A percentile compares a stretch with the other conserved stretches of the same genome.
These are phyloP conservation scores for Anoura caudifer DNA, from an alignment of 2,113 vertebrate genomes.

Conservation along the genomic window DNA sequence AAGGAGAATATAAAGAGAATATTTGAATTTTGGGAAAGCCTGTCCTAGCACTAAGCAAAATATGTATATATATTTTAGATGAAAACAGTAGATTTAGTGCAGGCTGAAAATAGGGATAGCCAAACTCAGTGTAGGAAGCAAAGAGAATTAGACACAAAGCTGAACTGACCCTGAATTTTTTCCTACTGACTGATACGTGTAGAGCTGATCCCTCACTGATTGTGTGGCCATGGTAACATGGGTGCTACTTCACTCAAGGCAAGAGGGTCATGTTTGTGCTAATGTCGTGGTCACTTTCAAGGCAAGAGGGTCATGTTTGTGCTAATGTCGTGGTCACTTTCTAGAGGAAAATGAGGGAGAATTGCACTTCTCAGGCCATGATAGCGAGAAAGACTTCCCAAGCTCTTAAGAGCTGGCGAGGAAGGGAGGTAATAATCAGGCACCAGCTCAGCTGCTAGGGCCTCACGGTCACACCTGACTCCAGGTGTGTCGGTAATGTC, in stretches of 20 bases:
- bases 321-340: neutral
- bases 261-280: neutral
- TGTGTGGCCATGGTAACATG: neutral
- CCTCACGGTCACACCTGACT: neutral
- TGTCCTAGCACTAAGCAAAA: neutral
- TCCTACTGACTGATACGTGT: neutral
- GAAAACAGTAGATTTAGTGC: neutral
- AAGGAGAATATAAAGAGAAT: neutral
- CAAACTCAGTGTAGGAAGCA: neutral
- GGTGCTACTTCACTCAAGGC: neutral
- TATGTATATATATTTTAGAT: neutral
- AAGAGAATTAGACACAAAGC: neutral
- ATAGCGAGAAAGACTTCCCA: neutral
- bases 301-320: neutral
- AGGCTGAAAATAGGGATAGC: neutral
- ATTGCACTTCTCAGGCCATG: neutral
- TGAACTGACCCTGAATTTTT: neutral
- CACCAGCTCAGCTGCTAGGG: neutral
- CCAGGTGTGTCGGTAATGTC: neutral
- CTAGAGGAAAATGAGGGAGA: slow-evolving; percentile 1
- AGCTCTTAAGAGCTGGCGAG: neutral
- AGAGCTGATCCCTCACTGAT: neutral
- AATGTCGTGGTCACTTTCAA: neutral
- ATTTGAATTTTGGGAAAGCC: neutral
- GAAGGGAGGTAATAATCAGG: neutral